Conservation (phyloP, 2,113 vertebrate species). For the Myotis davidii region DNA sequence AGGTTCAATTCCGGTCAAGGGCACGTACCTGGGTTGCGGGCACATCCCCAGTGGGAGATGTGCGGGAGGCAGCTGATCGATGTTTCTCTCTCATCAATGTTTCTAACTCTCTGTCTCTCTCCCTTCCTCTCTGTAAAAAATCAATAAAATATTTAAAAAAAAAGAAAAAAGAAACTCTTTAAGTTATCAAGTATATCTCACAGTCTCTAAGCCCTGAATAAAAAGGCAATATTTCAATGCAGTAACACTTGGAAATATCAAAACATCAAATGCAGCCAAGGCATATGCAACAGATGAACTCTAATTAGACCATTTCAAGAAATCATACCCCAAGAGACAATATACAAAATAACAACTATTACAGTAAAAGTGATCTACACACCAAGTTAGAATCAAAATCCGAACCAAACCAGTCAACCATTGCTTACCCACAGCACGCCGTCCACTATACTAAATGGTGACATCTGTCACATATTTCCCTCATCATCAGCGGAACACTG, state of each 20-base stretch:
- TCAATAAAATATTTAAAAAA: no score
- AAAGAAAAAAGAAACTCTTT: constrained; percentile 24
- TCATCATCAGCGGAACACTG: background rate
- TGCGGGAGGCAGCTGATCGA: no score
- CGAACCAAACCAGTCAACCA: background rate
- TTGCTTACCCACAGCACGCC: background rate
- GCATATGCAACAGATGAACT: background rate
- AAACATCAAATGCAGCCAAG: constrained; percentile 48
- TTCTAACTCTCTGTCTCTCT: no score
- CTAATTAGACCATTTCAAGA: constrained; percentile 11
- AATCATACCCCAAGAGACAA: background rate
- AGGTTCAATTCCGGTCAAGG: no score
- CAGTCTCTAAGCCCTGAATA: background rate
- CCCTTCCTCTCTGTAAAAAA: no score
- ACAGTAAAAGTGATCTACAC: background rate
- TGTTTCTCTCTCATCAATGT: no score
- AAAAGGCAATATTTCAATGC: background rate
- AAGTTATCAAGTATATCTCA: background rate
- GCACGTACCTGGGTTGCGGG: no score
- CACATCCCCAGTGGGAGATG: no score
- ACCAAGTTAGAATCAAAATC: background rate
- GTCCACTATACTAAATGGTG: background rate
- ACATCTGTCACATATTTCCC: background rate
- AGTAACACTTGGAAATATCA: background rate
- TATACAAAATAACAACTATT: background rate